Evolutionary conservation across 2,797 vertebrate species (phyloP), one percentile per base, ranked within the genome.

Genomic region (Oreonectes daqikongensis): DNA sequence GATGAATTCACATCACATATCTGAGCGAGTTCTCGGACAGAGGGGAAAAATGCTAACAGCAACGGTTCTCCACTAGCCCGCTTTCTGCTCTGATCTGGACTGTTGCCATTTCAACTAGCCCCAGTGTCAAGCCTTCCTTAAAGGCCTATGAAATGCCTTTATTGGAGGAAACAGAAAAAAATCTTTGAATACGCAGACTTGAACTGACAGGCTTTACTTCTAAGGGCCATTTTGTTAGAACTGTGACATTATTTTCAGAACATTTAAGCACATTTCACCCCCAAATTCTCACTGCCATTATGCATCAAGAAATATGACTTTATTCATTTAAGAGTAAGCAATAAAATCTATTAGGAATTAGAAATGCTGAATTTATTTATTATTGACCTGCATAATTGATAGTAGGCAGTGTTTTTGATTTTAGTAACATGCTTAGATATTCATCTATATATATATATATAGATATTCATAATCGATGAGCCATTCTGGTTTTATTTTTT

Each of bases 1-100:
- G 73, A 66, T 71, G 72, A 75, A 71, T 80, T 75, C 69, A 57
- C 67, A 70, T 71, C 72, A 70, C 66, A 70, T 22, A 66, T 80
- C 63, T 38, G 72, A 44, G 59, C 2, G 55, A 70, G 72, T 50
- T 63, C 59, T 71, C 17, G 17, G 40, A 52, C 28, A 50, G 52
- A 46, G 64, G 55, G 71, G 40, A 57, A 28, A 28, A 17, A 57
- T 17, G 52, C 53, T 60, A 66, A 80, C 20, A 68, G 52, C 40
- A 38, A 71, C 15, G 26, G 26, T 44, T 67, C 66, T 67, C 28
- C 55, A 24, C 44, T 46, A 61, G 12, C 66, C 65, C 35, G 48
- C 75, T 52, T 70, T 69, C 64, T 57, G 26, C 52, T 68, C 63
- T 14, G 64, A 59, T 60, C 75, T 77, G 78, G 67, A 82, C 24